Percentiles rank a stretch among this genome's conserved stretches.
Conservation (phyloP, 2,888 invertebrate genomes). For the Polydrusus tereticollis region DNA sequence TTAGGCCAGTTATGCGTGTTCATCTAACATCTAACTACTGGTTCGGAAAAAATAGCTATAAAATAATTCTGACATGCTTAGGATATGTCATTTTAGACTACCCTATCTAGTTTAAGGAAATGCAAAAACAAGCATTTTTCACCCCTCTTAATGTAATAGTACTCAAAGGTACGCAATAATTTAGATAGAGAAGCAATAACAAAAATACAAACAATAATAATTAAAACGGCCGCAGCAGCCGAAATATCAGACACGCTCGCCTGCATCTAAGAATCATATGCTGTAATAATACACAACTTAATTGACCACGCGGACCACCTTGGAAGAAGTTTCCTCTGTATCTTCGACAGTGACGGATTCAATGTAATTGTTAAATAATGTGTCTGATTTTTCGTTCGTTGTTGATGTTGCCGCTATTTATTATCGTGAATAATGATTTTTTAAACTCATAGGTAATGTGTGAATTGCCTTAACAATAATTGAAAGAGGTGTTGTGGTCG, state of each 20-base stretch:
- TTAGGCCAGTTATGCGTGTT: no score
- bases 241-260: conserved; percentile 40
- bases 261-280: conserved; percentile 56
- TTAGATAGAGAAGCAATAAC: background rate
- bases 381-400: conserved; percentile 20
- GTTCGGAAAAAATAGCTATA: no score
- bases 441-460: background rate
- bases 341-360: conserved; percentile 41
- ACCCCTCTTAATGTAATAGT: no score
- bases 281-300: conserved; percentile 63
- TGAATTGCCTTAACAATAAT: background rate
- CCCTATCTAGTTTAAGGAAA: no score
- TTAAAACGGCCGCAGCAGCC: conserved; percentile 40
- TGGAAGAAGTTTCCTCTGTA: conserved; percentile 46
- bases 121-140: no score
- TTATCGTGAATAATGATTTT: background rate
- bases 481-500: background rate
- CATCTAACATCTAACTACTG: no score
- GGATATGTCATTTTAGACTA: no score
- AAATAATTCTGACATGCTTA: no score
- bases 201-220: conserved; percentile 30
- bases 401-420: background rate
- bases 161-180: background rate
- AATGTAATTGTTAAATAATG: conserved; percentile 29
- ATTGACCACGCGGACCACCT: conserved; percentile 63